These are phyloP conservation scores for Phenganax stokvisi DNA, from an alignment of 92 coral and sea anemone genomes.

Conservation along the genomic window DNA sequence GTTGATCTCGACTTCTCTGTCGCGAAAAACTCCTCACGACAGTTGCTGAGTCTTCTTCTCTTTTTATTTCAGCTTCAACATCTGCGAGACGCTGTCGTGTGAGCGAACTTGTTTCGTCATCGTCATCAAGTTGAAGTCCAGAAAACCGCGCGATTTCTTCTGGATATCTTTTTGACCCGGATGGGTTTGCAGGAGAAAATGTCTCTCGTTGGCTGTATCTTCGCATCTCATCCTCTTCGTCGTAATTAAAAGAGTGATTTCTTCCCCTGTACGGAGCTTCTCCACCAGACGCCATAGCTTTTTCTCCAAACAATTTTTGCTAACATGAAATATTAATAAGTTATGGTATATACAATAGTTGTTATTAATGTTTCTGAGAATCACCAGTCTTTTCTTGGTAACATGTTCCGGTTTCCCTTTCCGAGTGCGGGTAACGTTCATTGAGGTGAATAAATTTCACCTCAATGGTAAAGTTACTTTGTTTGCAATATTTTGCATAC, in stretches of 20 bases:
- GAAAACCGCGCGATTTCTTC: constrained; percentile 27
- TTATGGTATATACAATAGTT: no score
- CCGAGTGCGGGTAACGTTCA: no score
- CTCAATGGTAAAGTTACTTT: no score
- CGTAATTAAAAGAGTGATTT: neutral
- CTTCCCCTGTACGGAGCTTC: neutral
- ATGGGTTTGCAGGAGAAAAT: neutral
- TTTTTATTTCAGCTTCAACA: constrained; percentile 34
- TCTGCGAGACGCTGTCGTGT: constrained; percentile 33
- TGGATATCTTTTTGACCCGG: constrained; percentile 37
- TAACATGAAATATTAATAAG: no score
- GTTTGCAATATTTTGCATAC: no score
- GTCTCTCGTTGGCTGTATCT: constrained; percentile 19
- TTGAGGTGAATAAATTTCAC: no score
- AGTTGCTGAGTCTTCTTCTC: constrained; percentile 33
- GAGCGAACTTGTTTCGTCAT: constrained; percentile 24
- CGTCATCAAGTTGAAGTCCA: constrained; percentile 16
- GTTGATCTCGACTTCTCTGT: constrained; percentile 2
- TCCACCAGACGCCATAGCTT: constrained; percentile 22
- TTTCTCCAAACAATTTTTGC: neutral
- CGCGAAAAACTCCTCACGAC: constrained; percentile 9
- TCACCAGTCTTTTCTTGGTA: neutral
- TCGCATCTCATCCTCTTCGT: neutral
- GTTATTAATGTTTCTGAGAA: no score
- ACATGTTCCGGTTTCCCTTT: neutral